phyloP scores from a whole-genome alignment of 2,888 invertebrate species.

The Congeria kusceri region DNA sequence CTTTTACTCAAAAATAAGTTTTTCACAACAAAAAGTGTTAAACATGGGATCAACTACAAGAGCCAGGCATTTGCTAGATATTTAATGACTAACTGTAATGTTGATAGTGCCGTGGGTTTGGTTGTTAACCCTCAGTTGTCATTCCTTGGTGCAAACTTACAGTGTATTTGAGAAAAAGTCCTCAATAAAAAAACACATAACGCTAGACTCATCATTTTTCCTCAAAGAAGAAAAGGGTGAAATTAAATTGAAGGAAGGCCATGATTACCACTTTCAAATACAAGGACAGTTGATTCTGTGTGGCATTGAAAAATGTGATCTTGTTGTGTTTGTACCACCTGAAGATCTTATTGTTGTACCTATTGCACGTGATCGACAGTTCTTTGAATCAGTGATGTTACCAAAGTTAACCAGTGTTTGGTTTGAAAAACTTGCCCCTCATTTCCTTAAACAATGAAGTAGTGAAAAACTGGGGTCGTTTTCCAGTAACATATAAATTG shows the following conservation, averaged over 20 bases:
- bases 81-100: slow-evolving; percentile 22
- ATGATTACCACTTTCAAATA: slow-evolving; percentile 32
- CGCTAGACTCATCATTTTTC: slow-evolving; percentile 14
- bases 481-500: too few species aligned
- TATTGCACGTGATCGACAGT: slow-evolving; percentile 17
- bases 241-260: slow-evolving; percentile 3
- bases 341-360: slow-evolving; percentile 20
- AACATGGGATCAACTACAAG: slow-evolving; percentile 14
- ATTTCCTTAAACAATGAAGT: too few species aligned
- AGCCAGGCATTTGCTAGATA: slow-evolving; percentile 32
- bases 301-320: slow-evolving; percentile 24
- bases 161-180: slow-evolving; percentile 29
- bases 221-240: slow-evolving; percentile 4
- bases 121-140: too few species aligned
- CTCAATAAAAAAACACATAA: slow-evolving; percentile 16
- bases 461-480: too few species aligned
- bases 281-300: slow-evolving; percentile 36
- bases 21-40: slow-evolving; percentile 9
- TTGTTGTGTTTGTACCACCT: slow-evolving; percentile 32
- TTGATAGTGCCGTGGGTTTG: slow-evolving; percentile 17
- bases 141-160: slow-evolving; percentile 31
- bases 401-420: slow-evolving; percentile 19
- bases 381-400: slow-evolving; percentile 16
- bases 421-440: slow-evolving; percentile 1
- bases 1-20: slow-evolving; percentile 15